Conservation (phyloP, 2,797 vertebrate genomes). For the Eidolon dupreanum region DNA sequence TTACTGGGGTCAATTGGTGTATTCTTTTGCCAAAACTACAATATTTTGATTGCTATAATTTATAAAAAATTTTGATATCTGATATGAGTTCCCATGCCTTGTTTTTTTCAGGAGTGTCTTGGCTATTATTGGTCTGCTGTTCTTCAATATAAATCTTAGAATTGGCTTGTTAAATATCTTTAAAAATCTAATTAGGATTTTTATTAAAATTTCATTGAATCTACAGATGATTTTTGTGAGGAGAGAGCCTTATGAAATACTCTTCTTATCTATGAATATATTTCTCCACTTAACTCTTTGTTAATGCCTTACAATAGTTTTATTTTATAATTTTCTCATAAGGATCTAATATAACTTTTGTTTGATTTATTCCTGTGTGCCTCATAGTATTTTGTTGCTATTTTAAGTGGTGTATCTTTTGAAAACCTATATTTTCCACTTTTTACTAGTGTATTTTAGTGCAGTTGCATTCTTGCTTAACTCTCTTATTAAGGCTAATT, state of each 20-base stretch:
- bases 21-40: not conserved
- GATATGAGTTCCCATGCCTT: not conserved
- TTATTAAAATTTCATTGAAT: not conserved
- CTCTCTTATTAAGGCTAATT: not conserved
- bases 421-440: not conserved
- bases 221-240: not conserved
- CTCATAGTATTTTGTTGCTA: not conserved
- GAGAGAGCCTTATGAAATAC: not conserved
- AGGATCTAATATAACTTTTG: not conserved
- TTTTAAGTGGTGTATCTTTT: not conserved
- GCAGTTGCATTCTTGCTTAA: not conserved
- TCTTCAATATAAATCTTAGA: conserved; percentile 14
- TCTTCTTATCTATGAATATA: not conserved
- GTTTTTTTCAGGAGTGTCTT: not conserved
- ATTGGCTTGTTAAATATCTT: not conserved
- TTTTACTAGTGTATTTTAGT: not conserved
- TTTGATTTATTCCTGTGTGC: not conserved
- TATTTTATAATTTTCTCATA: conserved; percentile 11
- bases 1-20: not conserved
- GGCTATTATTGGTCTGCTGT: not conserved
- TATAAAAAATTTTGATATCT: not conserved
- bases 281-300: conserved; percentile 8
- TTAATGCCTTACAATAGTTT: not conserved
- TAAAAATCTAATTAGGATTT: not conserved
- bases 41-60: not conserved